Percentiles rank a stretch among this genome's conserved stretches.
These are phyloP conservation scores for Diloba caeruleocephala DNA, from an alignment of 2,888 invertebrate genomes.

Conservation along the genomic window DNA sequence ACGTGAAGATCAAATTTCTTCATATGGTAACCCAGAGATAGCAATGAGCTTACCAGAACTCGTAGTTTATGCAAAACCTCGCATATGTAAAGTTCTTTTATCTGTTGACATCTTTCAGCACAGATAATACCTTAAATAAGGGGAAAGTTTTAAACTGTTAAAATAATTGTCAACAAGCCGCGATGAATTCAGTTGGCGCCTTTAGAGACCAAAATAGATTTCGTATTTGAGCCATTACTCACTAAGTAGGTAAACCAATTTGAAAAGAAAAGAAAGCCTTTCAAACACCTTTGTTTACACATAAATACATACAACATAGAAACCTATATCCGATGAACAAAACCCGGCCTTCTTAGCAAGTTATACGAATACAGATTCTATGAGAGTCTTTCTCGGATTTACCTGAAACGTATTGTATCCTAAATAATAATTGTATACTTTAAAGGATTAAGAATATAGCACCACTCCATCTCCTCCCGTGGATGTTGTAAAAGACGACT, in stretches of 20 bases:
- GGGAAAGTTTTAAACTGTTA: constrained; percentile 2
- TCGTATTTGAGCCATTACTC: constrained; percentile 20
- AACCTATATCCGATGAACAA: constrained; percentile 64
- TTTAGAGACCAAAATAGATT: constrained; percentile 21
- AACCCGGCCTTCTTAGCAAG: constrained; percentile 52
- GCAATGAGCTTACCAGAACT: no score
- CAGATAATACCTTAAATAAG: constrained; percentile 7
- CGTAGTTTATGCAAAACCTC: constrained; percentile 6
- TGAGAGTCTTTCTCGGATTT: not conserved
- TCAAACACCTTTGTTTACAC: constrained; percentile 25
- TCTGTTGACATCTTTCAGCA: constrained; percentile 10
- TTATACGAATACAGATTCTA: not conserved
- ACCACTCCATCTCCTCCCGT: no score
- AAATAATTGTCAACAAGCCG: constrained; percentile 13
- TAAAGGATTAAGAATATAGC: no score
- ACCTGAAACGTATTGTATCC: no score
- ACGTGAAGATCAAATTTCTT: no score
- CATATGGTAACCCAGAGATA: no score
- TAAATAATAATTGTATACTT: no score
- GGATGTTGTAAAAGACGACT: no score
- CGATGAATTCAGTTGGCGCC: not conserved
- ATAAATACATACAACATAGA: constrained; percentile 51
- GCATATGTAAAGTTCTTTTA: constrained; percentile 8
- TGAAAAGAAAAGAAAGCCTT: constrained; percentile 48
- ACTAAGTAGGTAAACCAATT: constrained; percentile 30